These are phyloP conservation scores for Synergus itoensis DNA, from an alignment of 2,888 invertebrate genomes.

Conservation along the genomic window DNA sequence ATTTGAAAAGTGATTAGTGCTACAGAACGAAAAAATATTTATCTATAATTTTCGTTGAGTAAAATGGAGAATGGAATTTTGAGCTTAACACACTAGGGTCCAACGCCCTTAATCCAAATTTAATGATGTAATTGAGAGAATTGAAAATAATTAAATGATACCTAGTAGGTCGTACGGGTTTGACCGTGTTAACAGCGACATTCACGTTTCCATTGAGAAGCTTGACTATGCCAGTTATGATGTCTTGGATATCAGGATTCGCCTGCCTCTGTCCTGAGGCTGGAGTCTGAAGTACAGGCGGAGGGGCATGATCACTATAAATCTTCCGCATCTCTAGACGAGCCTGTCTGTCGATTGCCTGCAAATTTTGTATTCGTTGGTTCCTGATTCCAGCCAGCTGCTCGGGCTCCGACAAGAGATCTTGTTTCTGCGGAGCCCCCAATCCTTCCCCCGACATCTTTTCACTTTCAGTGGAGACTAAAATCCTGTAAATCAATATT, in stretches of 20 bases:
- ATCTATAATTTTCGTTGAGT: too few species aligned
- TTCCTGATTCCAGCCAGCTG: conserved; percentile 77
- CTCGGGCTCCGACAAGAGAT: conserved; percentile 85
- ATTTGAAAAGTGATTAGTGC: too few species aligned
- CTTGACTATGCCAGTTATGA: conserved; percentile 93
- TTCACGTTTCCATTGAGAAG: conserved; percentile 93
- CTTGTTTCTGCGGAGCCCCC: conserved; percentile 87
- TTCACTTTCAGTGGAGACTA: conserved; percentile 68
- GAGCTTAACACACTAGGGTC: too few species aligned
- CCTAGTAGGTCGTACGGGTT: conserved; percentile 81
- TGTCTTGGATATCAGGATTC: conserved; percentile 92
- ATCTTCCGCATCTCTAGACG: conserved; percentile 73
- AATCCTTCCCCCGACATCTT: conserved; percentile 85
- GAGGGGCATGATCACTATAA: conserved; percentile 71
- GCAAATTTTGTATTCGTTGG: conserved; percentile 64
- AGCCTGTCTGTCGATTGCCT: conserved; percentile 62
- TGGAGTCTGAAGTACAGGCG: conserved; percentile 64
- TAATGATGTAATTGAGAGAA: neutral
- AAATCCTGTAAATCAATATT: conserved; percentile 57
- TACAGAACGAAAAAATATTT: too few species aligned
- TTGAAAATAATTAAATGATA: conserved; percentile 47
- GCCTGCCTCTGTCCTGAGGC: conserved; percentile 79
- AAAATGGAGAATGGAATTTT: too few species aligned
- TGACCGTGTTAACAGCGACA: conserved; percentile 87
- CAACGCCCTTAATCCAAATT: neutral